A percentile compares a stretch with the other conserved stretches of the same genome.
These are phyloP conservation scores for Holocentrus rufus DNA, from an alignment of 2,797 vertebrate species.

Conservation along the genomic window DNA sequence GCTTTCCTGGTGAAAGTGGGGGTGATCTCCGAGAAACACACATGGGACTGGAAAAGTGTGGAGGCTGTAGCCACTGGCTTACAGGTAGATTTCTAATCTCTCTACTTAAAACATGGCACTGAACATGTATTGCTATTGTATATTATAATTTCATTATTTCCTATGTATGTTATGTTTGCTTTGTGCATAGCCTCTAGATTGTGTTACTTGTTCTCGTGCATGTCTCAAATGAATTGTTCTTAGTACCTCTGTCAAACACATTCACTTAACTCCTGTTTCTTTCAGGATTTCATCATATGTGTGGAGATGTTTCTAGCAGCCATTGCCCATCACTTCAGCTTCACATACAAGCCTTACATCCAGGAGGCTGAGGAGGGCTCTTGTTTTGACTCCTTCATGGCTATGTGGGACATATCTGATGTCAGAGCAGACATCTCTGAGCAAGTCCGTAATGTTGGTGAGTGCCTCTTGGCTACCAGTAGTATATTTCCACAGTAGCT, in stretches of 20 bases:
- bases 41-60: slow-evolving; percentile 96
- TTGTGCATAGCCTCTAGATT: background rate
- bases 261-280: slow-evolving; percentile 8
- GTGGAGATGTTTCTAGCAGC: slow-evolving; percentile 99
- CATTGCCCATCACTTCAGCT: slow-evolving; percentile 96
- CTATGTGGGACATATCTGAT: slow-evolving; percentile 99
- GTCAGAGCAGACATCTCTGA: slow-evolving; percentile 96
- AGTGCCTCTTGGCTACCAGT: slow-evolving; percentile 66
- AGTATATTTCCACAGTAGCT: background rate
- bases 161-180: background rate
- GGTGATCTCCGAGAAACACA: slow-evolving; percentile 90
- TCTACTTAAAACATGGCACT: background rate
- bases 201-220: background rate
- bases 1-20: slow-evolving; percentile 96
- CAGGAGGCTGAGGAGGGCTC: slow-evolving; percentile 96
- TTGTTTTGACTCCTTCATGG: slow-evolving; percentile 97
- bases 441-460: slow-evolving; percentile 98
- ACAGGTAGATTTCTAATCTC: slow-evolving; percentile 81
- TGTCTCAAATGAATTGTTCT: background rate
- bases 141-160: too few relatives aligned
- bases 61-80: slow-evolving; percentile 97
- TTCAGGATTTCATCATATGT: slow-evolving; percentile 96
- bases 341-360: slow-evolving; percentile 97
- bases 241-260: background rate
- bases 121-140: background rate